Base-by-base conservation (phyloP, 2,797 vertebrate species). In the Todus mexicanus region DNA sequence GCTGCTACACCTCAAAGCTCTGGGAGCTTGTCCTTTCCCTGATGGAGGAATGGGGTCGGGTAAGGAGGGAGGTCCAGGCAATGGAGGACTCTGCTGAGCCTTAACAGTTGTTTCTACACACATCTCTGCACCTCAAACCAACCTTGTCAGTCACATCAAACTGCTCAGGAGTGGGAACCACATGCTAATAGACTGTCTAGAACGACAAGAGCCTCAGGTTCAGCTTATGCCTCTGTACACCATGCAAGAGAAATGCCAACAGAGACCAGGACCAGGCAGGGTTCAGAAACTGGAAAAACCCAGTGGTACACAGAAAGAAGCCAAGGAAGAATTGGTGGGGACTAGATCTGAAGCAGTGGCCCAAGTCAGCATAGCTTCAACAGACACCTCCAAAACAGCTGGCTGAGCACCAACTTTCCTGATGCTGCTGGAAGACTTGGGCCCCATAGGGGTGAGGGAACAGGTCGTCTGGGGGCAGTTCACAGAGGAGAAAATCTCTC, bases 191-290 rank as follows among this genome's bases (percentile, higher is more conserved):
- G 47, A 71, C 21, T 16, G 21, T 16, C 29, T 50, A 43, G 70
- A 45, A 76, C 66, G 69, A 63, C 8, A n/a, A 12, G 7, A 75
- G 19, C 37, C 9, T 57, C 18, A 10, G 23, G 37, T 13, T 83
- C 20, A 3, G 2, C 33, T 73, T 27, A 54, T 0, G 0, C 54
- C 17, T 59, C 60, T 51, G 29, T 16, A 17, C 20, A n/a, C 21
- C 47, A 40, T 21, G 19, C n/a, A 27, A 76, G 22, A 54, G 25
- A 71, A 80, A 54, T 53, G 31, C 16, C 9, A 5, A 40, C 10
- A 33, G 21, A 87, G 17, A 35, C 35, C 37, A 21, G 19, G 21
- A 76, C 25, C 11, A 45, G n/a, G 29, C 0, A 66, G 25, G 10
- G 47, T 61, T 71, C 47, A 61, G 42, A 72, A 79, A 33, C 11